Evolutionary conservation across 2,888 invertebrate species (phyloP), one percentile per base, ranked within the genome.

Genomic region (Volucella inflata): DNA sequence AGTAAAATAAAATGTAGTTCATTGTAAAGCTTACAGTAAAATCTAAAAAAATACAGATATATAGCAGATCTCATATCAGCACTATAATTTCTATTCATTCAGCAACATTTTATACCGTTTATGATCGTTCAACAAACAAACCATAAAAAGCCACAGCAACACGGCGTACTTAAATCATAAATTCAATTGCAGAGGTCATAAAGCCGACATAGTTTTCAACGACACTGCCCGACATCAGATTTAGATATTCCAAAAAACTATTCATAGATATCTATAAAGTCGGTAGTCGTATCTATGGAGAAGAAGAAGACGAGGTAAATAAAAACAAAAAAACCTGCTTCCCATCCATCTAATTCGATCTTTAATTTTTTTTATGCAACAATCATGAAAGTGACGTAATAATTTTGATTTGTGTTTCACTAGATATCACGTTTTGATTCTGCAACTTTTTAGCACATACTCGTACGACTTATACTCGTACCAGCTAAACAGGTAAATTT

Each of bases 341-440:
- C 79, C 60, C 84, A 80, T 84, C 75, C 59, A 83, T 83, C 78
- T 68, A 65, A 51, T 60, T 60, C 46, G 21, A 40, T 67, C 42
- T 17, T 65, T 30, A 30, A n/a, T 6, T 30, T 30, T 67, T 55
- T 83, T 79, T 68, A 70, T 79, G 83, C 83, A 83, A 79, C 79
- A 70, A 65, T 75, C 80, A 67, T 50, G 60, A 57, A 44, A 77
- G 80, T 85, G 85, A 85, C 81, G 81, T 85, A 85, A 85, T 72
- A 81, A 59, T 72, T 85, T 81, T 85, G 85, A 85, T 85, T 85
- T 85, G 85, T 76, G 80, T 70, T 67, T 68, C 78, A 62, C 48
- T 68, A 30, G 72, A 72, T 74, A 84, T 84, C 84, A 84, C 84
- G 84, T 84, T 75, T 83, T 70, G 74, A 74, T 68, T 79, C 74